Evolutionary conservation across 2,888 invertebrate genomes (phyloP).

Genomic region (Rapana venosa): DNA sequence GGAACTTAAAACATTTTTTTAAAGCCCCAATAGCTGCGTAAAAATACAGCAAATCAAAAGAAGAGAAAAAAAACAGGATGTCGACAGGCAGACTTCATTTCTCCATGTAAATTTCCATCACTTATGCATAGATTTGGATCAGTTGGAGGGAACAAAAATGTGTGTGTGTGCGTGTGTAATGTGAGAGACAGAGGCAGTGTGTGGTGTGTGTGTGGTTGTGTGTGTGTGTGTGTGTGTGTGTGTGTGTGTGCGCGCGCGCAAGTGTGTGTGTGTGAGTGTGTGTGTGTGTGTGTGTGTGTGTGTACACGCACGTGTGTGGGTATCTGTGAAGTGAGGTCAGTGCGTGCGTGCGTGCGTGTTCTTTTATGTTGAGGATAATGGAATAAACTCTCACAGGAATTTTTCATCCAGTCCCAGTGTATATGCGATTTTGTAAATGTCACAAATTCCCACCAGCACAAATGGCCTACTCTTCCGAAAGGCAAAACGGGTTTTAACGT

Average conservation of each 20-base stretch:
- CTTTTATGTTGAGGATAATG: too few species aligned
- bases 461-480: too few species aligned
- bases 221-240: not conserved
- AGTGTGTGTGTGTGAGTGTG: not conserved
- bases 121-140: not conserved
- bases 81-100: not conserved
- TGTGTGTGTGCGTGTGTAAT: not conserved
- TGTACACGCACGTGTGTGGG: not conserved
- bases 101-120: not conserved
- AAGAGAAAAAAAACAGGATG: not conserved
- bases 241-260: not conserved
- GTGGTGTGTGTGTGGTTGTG: not conserved
- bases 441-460: too few species aligned
- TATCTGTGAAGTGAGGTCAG: not conserved
- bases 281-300: not conserved
- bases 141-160: not conserved
- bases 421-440: too few species aligned
- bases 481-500: too few species aligned
- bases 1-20: too few species aligned
- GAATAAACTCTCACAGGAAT: too few species aligned
- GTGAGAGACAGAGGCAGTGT: too few species aligned
- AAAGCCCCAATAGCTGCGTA: too few species aligned
- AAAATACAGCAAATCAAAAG: not conserved
- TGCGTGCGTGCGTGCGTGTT: too few species aligned
- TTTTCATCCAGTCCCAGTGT: too few species aligned